These are phyloP conservation scores for Garrulus glandarius DNA, from an alignment of 2,797 vertebrate species.

Conservation along the genomic window DNA sequence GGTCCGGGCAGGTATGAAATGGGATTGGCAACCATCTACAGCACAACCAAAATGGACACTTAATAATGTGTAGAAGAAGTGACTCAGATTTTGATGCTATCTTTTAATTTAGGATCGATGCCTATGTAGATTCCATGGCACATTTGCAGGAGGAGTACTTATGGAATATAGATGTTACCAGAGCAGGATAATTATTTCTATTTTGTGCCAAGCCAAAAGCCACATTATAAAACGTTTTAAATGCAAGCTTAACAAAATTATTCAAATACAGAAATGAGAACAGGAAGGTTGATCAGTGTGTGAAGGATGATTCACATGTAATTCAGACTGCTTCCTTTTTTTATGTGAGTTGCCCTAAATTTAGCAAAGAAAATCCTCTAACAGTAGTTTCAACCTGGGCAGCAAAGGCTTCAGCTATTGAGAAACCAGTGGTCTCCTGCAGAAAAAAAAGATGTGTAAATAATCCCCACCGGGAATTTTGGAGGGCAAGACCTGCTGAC, in stretches of 20 bases:
- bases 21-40: neutral
- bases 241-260: neutral
- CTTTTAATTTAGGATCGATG: conserved; percentile 31
- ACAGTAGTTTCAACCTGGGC: neutral
- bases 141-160: neutral
- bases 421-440: neutral
- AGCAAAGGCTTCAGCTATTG: neutral
- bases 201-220: neutral
- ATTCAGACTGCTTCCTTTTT: neutral
- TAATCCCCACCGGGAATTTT: neutral
- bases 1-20: neutral
- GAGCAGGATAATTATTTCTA: neutral
- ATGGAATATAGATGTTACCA: neutral
- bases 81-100: conserved; percentile 15
- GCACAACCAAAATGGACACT: neutral
- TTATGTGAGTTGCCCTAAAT: neutral
- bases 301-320: neutral
- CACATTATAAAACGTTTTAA: neutral
- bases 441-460: neutral
- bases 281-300: neutral
- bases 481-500: neutral
- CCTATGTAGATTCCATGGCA: neutral
- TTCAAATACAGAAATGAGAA: neutral
- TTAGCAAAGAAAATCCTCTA: neutral
- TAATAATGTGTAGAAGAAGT: neutral